Evolutionary conservation across 1,140 invertebrate species (phyloP).

Genomic region (Trichonephila inaurata): DNA sequence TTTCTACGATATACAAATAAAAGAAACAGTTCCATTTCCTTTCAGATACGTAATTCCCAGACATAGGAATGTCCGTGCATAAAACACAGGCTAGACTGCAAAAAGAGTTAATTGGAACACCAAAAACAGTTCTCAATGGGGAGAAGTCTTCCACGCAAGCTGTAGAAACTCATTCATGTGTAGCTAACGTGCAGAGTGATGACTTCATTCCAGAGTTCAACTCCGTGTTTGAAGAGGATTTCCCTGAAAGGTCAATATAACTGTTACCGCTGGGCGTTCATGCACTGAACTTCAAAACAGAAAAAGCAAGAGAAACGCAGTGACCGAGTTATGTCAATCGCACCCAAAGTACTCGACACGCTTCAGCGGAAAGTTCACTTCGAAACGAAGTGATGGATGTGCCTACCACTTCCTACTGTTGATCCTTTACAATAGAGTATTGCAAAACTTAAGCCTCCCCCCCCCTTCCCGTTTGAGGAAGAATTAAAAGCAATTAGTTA

Average conservation of each 20-base stretch:
- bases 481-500: too few relatives aligned
- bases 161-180: background rate
- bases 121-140: background rate
- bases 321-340: constrained; percentile 34
- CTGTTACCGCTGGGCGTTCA: constrained; percentile 6
- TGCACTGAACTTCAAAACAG: constrained; percentile 11
- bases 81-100: too few relatives aligned
- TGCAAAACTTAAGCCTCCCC: too few relatives aligned
- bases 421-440: background rate
- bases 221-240: background rate
- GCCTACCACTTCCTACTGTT: background rate
- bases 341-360: background rate
- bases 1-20: too few relatives aligned
- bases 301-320: background rate
- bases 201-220: background rate
- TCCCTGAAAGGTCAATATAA: constrained; percentile 26
- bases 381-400: background rate
- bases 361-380: constrained; percentile 2
- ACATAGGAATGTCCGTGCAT: too few relatives aligned
- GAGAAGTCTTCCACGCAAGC: background rate
- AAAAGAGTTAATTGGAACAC: background rate
- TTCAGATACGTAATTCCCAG: too few relatives aligned
- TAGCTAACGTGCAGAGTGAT: background rate
- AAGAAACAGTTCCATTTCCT: too few relatives aligned
- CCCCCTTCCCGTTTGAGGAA: too few relatives aligned